Percentiles rank a stretch among this genome's conserved stretches.
Conservation (phyloP, 2,888 invertebrate genomes). For the Luperina testacea region DNA sequence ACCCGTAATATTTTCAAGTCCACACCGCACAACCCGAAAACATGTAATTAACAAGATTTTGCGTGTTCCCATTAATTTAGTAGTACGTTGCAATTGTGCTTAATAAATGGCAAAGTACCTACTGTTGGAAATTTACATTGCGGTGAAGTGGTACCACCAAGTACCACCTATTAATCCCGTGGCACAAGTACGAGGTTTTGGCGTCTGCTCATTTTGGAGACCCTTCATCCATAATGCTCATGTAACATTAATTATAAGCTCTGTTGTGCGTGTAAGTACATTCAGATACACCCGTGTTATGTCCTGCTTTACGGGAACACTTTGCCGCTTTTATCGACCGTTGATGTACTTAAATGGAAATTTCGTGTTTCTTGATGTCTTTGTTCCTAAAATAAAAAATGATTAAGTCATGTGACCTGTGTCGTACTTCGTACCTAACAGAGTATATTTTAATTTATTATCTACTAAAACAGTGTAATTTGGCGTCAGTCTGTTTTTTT, state of each 20-base stretch:
- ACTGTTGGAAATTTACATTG: constrained; percentile 70
- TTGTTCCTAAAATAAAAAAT: constrained; percentile 24
- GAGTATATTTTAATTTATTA: not conserved
- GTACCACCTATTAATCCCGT: constrained; percentile 66
- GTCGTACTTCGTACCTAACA: not conserved
- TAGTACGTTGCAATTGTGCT: constrained; percentile 64
- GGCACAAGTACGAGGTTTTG: constrained; percentile 65
- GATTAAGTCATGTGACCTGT: not conserved
- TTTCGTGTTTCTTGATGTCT: constrained; percentile 44
- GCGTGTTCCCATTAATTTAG: constrained; percentile 61
- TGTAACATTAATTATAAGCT: constrained; percentile 79
- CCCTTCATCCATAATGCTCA: constrained; percentile 77
- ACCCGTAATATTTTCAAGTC: constrained; percentile 53
- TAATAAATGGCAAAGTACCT: constrained; percentile 62
- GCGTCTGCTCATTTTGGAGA: constrained; percentile 72
- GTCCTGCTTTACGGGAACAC: constrained; percentile 65
- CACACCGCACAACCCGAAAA: constrained; percentile 54
- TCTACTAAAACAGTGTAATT: not conserved
- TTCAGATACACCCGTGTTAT: constrained; percentile 70
- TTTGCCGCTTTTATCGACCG: constrained; percentile 60
- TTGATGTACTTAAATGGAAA: constrained; percentile 54
- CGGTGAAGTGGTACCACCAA: constrained; percentile 58
- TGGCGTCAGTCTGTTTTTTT: not conserved
- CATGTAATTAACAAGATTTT: constrained; percentile 66
- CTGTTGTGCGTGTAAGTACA: constrained; percentile 68